phyloP scores from a whole-genome alignment of 2,797 vertebrate genomes.

The Pagetopsis macropterus region DNA sequence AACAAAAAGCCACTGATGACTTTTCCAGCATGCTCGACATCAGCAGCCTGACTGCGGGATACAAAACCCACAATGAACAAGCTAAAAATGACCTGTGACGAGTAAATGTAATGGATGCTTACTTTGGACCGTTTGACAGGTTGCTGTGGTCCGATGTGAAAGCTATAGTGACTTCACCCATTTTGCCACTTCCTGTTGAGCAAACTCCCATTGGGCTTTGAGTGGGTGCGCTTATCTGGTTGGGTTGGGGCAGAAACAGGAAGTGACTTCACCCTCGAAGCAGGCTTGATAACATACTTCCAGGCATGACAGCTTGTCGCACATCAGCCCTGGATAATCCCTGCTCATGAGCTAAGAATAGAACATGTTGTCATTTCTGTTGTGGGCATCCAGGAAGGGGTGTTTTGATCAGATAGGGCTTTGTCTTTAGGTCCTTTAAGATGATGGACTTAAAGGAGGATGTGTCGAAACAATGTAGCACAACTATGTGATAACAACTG shows the following conservation, averaged over 20 bases:
- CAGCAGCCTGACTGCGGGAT: conserved; percentile 26
- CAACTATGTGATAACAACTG: neutral
- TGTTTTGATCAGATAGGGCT: conserved; percentile 48
- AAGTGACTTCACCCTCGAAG: conserved; percentile 78
- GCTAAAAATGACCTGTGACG: conserved; percentile 40
- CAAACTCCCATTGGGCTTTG: conserved; percentile 56
- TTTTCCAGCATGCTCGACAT: conserved; percentile 55
- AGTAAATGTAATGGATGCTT: conserved; percentile 63
- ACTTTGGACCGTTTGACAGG: conserved; percentile 60
- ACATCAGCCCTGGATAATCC: conserved; percentile 38
- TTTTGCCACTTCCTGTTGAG: conserved; percentile 80
- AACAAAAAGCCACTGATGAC: conserved; percentile 56
- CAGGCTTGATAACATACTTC: conserved; percentile 61
- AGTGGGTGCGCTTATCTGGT: conserved; percentile 72
- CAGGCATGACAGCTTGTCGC: conserved; percentile 39
- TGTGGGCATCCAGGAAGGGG: conserved; percentile 30
- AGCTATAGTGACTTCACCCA: conserved; percentile 71
- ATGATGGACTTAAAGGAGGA: conserved; percentile 13
- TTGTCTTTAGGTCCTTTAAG: conserved; percentile 4
- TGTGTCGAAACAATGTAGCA: conserved; percentile 34
- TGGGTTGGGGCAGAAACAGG: conserved; percentile 67
- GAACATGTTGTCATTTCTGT: conserved; percentile 58
- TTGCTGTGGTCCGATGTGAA: conserved; percentile 41
- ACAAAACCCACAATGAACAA: conserved; percentile 37
- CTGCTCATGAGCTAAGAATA: conserved; percentile 61